A percentile compares a stretch with the other conserved stretches of the same genome.
These are phyloP conservation scores for Pectinophora gossypiella DNA, from an alignment of 1,140 invertebrate genomes.

Conservation along the genomic window DNA sequence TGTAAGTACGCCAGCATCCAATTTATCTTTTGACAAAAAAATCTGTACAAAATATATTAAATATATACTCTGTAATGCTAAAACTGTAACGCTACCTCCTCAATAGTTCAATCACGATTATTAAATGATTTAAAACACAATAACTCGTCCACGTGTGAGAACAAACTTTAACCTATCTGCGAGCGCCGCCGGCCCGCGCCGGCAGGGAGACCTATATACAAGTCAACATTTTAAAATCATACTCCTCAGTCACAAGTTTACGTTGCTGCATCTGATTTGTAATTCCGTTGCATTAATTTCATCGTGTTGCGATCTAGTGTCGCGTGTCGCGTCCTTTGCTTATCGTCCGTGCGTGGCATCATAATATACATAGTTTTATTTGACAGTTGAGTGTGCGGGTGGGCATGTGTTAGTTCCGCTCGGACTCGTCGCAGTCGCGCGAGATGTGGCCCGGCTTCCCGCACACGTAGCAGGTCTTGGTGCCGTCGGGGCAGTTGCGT, in stretches of 20 bases:
- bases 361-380: constrained; percentile 64
- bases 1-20: constrained; percentile 72
- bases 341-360: constrained; percentile 70
- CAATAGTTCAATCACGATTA: constrained; percentile 72
- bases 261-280: constrained; percentile 60
- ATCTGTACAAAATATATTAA: constrained; percentile 77
- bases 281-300: constrained; percentile 61
- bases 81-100: constrained; percentile 74
- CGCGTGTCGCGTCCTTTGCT: constrained; percentile 66
- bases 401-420: constrained; percentile 77
- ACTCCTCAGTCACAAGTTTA: constrained; percentile 63
- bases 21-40: constrained; percentile 77
- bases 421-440: constrained; percentile 89
- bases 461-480: constrained; percentile 92
- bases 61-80: constrained; percentile 76
- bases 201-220: constrained; percentile 55
- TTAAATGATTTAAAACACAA: constrained; percentile 74
- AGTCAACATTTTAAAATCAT: constrained; percentile 63
- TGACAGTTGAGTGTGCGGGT: constrained; percentile 38
- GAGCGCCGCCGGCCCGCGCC: constrained; percentile 32
- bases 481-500: constrained; percentile 89
- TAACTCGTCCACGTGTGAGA: constrained; percentile 68
- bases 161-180: constrained; percentile 65
- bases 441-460: constrained; percentile 93
- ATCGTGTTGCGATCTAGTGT: constrained; percentile 50